Conservation (phyloP, 1,140 invertebrate species). For the Phthorimaea operculella region DNA sequence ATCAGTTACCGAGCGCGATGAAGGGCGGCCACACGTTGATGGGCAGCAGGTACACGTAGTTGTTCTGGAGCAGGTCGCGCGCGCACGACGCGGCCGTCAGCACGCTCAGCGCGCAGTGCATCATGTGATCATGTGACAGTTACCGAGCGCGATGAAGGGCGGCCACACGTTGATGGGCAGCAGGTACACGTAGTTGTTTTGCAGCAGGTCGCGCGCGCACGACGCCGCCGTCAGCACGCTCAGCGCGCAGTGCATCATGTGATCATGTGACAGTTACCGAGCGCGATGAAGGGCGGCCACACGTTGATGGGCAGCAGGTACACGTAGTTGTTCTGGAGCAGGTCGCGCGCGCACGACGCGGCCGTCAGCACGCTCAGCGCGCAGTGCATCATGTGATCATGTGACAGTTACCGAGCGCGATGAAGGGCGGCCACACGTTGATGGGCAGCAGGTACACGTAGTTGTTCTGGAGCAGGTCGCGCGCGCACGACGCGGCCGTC, state of each 20-base stretch:
- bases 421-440: constrained; percentile 92
- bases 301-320: constrained; percentile 94
- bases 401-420: constrained; percentile 77
- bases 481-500: constrained; percentile 85
- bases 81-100: constrained; percentile 89
- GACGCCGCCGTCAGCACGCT: constrained; percentile 89
- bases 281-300: constrained; percentile 93
- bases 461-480: constrained; percentile 88
- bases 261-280: constrained; percentile 68
- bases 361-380: constrained; percentile 87
- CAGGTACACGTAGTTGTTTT: constrained; percentile 95
- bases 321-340: constrained; percentile 94
- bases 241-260: constrained; percentile 88
- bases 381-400: too few relatives aligned
- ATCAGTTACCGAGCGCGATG: constrained; percentile 82
- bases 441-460: constrained; percentile 94
- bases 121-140: constrained; percentile 16
- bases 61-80: constrained; percentile 84
- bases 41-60: constrained; percentile 94
- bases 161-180: constrained; percentile 93
- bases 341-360: constrained; percentile 79
- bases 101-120: constrained; percentile 87
- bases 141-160: constrained; percentile 91
- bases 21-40: constrained; percentile 94
- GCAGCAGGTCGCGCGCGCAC: constrained; percentile 80